Evolutionary conservation across 2,888 invertebrate species (phyloP), one percentile per base, ranked within the genome.

Genomic region (Habroteleia sp.): DNA sequence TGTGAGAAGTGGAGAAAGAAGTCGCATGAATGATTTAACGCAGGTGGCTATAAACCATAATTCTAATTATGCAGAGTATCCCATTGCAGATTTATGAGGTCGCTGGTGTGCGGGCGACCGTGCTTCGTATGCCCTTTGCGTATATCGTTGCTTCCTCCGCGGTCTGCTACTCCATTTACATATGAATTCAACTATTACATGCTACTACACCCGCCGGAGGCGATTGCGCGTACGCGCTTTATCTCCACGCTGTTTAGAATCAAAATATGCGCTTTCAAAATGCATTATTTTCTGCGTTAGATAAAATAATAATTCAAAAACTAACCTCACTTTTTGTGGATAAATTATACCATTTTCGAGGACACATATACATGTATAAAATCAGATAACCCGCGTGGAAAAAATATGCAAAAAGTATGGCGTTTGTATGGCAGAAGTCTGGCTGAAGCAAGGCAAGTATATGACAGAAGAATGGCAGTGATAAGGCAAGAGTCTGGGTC

Each of bases 111-210:
- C 77, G 78, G 71, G 46, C 73, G 46, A 54, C 46, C 35, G 14
- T 25, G 48, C 72, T 74, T 71, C 63, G 44, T 54, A 52, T 76
- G 77, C 74, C 72, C 80, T 76, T 60, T 77, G 63, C 63, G 50
- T 63, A 46, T 56, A 58, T 56, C 77, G 74, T 76, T 63, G 76
- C 76, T 68, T 66, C 74, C 77, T 68, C 77, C 81, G 73, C 65
- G 58, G 52, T 69, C 78, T 79, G 75, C 81, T 79, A 80, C 80
- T 80, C 80, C 82, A 85, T 85, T 85, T 85, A 83, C 85, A 85
- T 85, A 85, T 82, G 85, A 85, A 85, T 85, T 83, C 84, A 85
- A 84, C 85, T 84, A 84, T 85, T 85, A 84, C 84, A 77, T 76
- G 79, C 79, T 69, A 52, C 74, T 63, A 69, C 77, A 73, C 56